Base-by-base conservation (phyloP, 2,888 invertebrate genomes). In the Sisyra nigra region DNA sequence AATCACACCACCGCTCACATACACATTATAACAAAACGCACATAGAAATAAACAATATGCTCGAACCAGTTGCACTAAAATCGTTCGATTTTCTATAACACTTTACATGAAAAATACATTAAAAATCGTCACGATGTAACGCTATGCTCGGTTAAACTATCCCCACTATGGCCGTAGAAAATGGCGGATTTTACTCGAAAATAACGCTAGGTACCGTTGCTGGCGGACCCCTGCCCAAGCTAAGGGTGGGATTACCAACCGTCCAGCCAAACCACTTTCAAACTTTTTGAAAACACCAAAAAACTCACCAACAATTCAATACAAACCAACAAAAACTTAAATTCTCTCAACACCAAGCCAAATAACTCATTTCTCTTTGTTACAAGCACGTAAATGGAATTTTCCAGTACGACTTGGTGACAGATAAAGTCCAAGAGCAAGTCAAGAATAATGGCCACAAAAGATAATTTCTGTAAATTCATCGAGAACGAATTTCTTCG, bases 111-210 rank as follows among this genome's bases (percentile, higher is more conserved):
- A 43, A 43, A 43, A 38, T 43, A 43, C 43, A 43, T 32, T 43
- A 37, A 40, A 43, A 37, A 24, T 24, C 24, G 24, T 43, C 38
- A 34, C 43, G 38, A 55, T 54, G 56, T 54, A 60, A 60, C 58
- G 60, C 58, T 57, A 58, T 54, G 55, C 57, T 56, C 55, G 59
- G 24, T 57, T 57, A 58, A 54, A 52, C 55, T 56, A 59, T 60
- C 61, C 62, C 63, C 61, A 61, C 61, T 61, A 60, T 55, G 52
- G 54, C 54, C 59, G 56, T 57, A 54, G 60, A 63, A 62, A 58
- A 63, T 62, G 62, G 63, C 62, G 62, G 61, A 56, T 59, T 41
- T 43, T 43, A 43, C 43, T 43, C 38, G 43, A 43, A 43, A 43
- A 43, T 43, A 43, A 43, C 43, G 38, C 43, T 48, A 48, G 48